Conservation (phyloP, 1,140 invertebrate genomes). For the Trichonephila clavipes region DNA sequence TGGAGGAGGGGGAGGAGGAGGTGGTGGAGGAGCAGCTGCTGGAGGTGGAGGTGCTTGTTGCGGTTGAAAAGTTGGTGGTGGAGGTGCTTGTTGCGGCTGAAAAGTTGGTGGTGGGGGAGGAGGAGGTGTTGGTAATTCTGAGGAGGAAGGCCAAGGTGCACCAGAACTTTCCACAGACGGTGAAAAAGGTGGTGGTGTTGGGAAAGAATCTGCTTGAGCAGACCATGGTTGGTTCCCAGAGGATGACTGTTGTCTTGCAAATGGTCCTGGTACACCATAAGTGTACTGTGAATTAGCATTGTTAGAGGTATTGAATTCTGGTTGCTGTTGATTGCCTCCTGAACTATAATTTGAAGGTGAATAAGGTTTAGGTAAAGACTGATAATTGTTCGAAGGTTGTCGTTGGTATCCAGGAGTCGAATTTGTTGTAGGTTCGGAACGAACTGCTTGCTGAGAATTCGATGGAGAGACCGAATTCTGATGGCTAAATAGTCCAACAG, state of each 20-base stretch:
- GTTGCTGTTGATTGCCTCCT: neutral
- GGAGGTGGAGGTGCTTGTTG: slow-evolving; percentile 77
- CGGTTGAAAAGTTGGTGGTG: slow-evolving; percentile 52
- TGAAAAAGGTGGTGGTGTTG: slow-evolving; percentile 66
- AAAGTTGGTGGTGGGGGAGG: slow-evolving; percentile 71
- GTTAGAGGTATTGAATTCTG: neutral
- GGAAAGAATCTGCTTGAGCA: slow-evolving; percentile 44
- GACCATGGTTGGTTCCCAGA: slow-evolving; percentile 22
- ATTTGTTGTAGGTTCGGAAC: slow-evolving; percentile 26
- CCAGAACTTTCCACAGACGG: slow-evolving; percentile 59
- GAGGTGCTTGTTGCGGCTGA: slow-evolving; percentile 58
- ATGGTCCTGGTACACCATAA: slow-evolving; percentile 51
- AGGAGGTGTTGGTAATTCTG: slow-evolving; percentile 61
- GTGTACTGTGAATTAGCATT: slow-evolving; percentile 20
- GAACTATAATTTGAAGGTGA: slow-evolving; percentile 32
- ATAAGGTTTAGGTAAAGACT: slow-evolving; percentile 63
- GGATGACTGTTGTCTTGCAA: slow-evolving; percentile 41
- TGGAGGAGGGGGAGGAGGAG: slow-evolving; percentile 81
- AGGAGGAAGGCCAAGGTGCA: slow-evolving; percentile 44
- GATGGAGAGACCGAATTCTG: slow-evolving; percentile 46
- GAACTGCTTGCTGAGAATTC: neutral
- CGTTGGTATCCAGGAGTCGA: slow-evolving; percentile 56
- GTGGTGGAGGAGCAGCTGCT: slow-evolving; percentile 81
- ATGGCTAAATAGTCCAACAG: slow-evolving; percentile 36
- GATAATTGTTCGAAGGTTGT: slow-evolving; percentile 62